These are phyloP conservation scores for Sebastes diploproa DNA, from an alignment of 2,797 vertebrate species.

Conservation along the genomic window DNA sequence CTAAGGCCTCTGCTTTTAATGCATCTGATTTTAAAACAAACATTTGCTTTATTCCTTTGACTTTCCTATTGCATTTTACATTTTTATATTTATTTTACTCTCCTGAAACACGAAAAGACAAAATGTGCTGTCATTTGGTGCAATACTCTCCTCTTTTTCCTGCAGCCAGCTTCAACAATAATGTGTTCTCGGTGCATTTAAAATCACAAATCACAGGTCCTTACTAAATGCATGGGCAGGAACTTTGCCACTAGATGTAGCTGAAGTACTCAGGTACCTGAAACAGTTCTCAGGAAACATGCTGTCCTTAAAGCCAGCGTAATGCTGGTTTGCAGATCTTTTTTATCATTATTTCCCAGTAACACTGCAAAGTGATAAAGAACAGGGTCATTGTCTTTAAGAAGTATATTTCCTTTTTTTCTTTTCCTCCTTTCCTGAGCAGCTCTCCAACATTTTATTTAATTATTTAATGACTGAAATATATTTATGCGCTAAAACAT, in stretches of 20 bases:
- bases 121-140: not conserved
- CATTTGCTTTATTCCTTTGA: not conserved
- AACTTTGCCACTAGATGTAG: constrained; percentile 83
- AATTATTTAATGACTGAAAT: not conserved
- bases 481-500: not conserved
- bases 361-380: constrained; percentile 8
- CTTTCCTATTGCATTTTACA: not conserved
- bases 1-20: not conserved
- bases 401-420: not conserved
- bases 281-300: constrained; percentile 63
- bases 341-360: constrained; percentile 21
- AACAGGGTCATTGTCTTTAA: constrained; percentile 4
- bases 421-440: not conserved
- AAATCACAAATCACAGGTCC: constrained; percentile 31
- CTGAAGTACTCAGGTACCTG: constrained; percentile 79
- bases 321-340: constrained; percentile 37
- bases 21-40: not conserved
- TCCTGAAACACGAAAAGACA: not conserved
- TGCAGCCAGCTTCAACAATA: not conserved
- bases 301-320: constrained; percentile 28
- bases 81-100: not conserved
- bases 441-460: not conserved
- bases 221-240: constrained; percentile 39
- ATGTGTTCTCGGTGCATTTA: not conserved
- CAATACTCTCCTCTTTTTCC: not conserved